A percentile compares a stretch with the other conserved stretches of the same genome.
These are phyloP conservation scores for Rotaria sp. DNA, from an alignment of 2,888 invertebrate genomes.

Conservation along the genomic window DNA sequence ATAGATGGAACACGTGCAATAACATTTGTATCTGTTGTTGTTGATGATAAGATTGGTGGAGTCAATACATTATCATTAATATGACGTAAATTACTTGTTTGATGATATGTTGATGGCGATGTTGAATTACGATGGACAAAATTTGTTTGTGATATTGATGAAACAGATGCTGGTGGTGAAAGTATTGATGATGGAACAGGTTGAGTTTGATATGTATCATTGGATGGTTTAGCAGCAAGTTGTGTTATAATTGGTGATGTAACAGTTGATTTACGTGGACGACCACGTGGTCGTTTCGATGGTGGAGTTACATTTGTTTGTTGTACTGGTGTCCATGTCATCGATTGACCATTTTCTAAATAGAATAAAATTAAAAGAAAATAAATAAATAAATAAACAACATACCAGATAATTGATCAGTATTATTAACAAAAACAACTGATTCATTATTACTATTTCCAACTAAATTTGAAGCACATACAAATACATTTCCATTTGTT, in stretches of 20 bases:
- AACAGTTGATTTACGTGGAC: background rate
- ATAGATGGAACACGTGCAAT: background rate
- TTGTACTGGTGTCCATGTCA: slow-evolving; percentile 7
- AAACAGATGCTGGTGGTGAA: slow-evolving; percentile 1
- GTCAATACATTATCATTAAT: background rate
- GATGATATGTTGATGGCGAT: background rate
- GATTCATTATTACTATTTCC: slow-evolving; percentile 23
- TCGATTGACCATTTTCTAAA: background rate
- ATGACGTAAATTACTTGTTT: background rate
- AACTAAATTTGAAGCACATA: background rate
- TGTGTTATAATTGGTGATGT: background rate
- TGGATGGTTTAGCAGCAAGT: background rate
- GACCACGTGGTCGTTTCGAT: slow-evolving; percentile 17
- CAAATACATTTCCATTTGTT: slow-evolving; percentile 9
- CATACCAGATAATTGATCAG: background rate
- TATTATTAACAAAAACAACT: background rate
- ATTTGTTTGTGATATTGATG: slow-evolving; percentile 7
- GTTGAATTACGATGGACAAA: background rate
- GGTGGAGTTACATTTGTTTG: background rate
- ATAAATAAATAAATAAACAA: background rate
- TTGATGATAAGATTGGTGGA: background rate
- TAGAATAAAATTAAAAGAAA: background rate
- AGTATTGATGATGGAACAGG: slow-evolving; percentile 22
- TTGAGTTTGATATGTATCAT: background rate
- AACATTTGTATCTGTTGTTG: background rate